Base-by-base conservation (phyloP, 2,888 invertebrate genomes). In the Cactoblastis cactorum region DNA sequence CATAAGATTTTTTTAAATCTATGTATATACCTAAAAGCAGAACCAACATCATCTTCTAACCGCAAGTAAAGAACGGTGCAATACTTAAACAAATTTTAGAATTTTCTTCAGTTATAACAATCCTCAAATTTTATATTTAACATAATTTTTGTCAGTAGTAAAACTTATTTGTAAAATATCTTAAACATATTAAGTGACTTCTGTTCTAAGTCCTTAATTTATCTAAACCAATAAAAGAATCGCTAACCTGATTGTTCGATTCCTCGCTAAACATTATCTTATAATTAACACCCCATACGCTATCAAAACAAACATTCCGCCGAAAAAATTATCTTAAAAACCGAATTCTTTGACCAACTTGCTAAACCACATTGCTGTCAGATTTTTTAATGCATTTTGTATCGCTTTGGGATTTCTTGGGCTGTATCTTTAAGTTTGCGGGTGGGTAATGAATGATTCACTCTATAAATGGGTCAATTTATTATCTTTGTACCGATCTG, bases 391-490 rank as follows among this genome's bases (percentile, higher is more conserved):
- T 3, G 9, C 1, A 6, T 35, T 37, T 24, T 38, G 22, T 37
- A 22, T 17, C 2, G 22, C n/a, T 24, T 17, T 37, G 5, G 1
- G 9, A 11, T 14, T 48, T 43, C 53, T 48, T 22, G 24, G 43
- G 39, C 19, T 18, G 64, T 52, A 59, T 54, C 52, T 45, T 37
- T 63, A 67, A 63, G 59, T 65, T 69, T 59, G 72, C 67, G 41
- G 51, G 51, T 38, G 54, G 49, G 54, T 64, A 74, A 74, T 78
- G 74, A 81, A 78, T 82, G 86, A 85, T 80, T 82, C 83, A 82
- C 75, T 69, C 68, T 65, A 69, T 79, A 83, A 87, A 85, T 86
- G 87, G 85, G 80, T 83, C 85, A 83, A 82, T 84, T 77, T 80
- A 81, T 85, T 86, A 87, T 88, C 83, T 67, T 57, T 59, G 67